phyloP scores from a whole-genome alignment of 2,888 invertebrate species.

The Drosophila meridiana region DNA sequence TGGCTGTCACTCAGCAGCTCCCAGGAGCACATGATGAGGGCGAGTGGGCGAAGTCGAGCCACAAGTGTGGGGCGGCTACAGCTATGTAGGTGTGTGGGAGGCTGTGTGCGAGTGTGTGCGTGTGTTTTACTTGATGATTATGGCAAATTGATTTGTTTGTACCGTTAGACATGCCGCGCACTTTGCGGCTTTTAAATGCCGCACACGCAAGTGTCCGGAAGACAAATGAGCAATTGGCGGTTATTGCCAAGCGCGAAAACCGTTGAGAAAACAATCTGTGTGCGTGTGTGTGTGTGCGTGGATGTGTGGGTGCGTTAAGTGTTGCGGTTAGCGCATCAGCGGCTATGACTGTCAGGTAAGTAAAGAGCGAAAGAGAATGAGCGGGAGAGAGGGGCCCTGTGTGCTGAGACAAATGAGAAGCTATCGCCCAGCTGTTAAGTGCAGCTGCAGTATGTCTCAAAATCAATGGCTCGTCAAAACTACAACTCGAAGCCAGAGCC shows the following conservation, averaged over 20 bases:
- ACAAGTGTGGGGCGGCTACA: background rate
- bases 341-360: conserved; percentile 5
- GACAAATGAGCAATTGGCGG: conserved; percentile 68
- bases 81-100: background rate
- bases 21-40: conserved; percentile 10
- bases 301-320: conserved; percentile 8
- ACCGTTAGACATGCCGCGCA: conserved; percentile 51
- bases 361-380: background rate
- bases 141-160: conserved; percentile 76
- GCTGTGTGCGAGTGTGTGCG: conserved; percentile 16
- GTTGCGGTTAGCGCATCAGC: conserved; percentile 11
- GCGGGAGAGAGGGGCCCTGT: background rate
- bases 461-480: conserved; percentile 43
- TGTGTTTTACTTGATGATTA: conserved; percentile 59
- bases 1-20: conserved; percentile 39
- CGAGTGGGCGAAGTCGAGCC: conserved; percentile 1
- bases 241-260: conserved; percentile 31
- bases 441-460: conserved; percentile 23
- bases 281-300: conserved; percentile 1
- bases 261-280: conserved; percentile 9
- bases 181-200: conserved; percentile 73
- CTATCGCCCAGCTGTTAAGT: conserved; percentile 32
- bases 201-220: conserved; percentile 53
- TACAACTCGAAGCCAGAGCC: conserved; percentile 8
- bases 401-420: conserved; percentile 28